Evolutionary conservation across 2,113 vertebrate species (phyloP).

Genomic region (Tautogolabrus adspersus): DNA sequence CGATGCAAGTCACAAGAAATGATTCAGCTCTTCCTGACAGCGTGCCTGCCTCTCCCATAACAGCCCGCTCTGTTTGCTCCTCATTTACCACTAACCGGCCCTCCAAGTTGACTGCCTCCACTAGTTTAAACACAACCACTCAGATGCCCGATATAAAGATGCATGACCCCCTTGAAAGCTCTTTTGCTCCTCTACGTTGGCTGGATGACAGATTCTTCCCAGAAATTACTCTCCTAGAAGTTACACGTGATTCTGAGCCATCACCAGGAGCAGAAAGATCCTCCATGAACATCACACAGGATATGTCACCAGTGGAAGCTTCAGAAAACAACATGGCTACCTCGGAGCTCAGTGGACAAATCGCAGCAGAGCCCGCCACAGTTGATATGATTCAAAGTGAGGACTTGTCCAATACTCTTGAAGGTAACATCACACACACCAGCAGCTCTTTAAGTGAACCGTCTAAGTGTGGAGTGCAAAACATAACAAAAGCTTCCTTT

Average conservation of each 20-base stretch:
- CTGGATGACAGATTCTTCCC: conserved; percentile 39
- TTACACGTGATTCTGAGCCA: conserved; percentile 36
- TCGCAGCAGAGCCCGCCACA: not conserved
- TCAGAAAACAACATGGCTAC: not conserved
- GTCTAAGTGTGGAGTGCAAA: conserved; percentile 20
- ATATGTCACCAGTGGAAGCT: not conserved
- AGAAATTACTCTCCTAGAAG: conserved; percentile 69
- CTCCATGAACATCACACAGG: conserved; percentile 3
- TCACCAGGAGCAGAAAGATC: conserved; percentile 16
- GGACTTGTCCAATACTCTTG: conserved; percentile 24
- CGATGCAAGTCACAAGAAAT: conserved; percentile 32
- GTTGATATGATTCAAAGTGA: not conserved
- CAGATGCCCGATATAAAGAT: not conserved
- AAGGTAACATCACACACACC: conserved; percentile 1
- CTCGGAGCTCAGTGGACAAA: not conserved
- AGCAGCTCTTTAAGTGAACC: conserved; percentile 8
- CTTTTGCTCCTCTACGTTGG: not conserved
- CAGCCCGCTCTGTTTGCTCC: not conserved
- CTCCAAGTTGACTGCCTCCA: not conserved
- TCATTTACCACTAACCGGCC: conserved; percentile 1
- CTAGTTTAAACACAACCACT: not conserved
- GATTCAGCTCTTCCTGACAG: conserved; percentile 7
- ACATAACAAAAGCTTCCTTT: conserved; percentile 12
- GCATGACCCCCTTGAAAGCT: not conserved
- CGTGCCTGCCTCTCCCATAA: not conserved